Percentiles rank a stretch among this genome's conserved stretches.
phyloP scores from a whole-genome alignment of 2,888 invertebrate species.

The Theristus sp. region DNA sequence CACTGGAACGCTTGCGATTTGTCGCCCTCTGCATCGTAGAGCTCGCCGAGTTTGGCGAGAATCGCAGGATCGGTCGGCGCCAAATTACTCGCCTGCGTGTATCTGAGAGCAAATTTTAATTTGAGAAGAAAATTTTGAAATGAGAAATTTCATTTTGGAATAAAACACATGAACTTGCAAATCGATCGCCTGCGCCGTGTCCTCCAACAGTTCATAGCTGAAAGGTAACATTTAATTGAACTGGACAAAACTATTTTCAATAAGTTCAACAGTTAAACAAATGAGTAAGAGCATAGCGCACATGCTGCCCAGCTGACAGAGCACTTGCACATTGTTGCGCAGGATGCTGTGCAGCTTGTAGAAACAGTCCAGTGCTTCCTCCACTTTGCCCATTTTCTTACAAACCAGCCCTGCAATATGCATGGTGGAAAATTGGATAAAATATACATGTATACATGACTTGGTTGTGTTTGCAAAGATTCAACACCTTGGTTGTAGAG shows the following conservation, averaged over 20 bases:
- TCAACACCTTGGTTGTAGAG: constrained; percentile 22
- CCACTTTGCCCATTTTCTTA: constrained; percentile 48
- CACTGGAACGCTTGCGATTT: constrained; percentile 69
- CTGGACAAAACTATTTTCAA: too few species aligned
- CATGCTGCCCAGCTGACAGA: constrained; percentile 57
- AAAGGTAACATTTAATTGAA: constrained; percentile 4
- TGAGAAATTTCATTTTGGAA: too few species aligned
- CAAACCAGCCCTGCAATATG: constrained; percentile 44
- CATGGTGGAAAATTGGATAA: not conserved
- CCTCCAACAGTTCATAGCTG: constrained; percentile 46
- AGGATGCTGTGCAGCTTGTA: constrained; percentile 53
- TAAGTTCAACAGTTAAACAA: not conserved
- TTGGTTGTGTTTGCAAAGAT: too few species aligned
- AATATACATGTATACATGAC: too few species aligned
- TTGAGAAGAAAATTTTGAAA: not conserved
- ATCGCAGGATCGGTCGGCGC: constrained; percentile 74
- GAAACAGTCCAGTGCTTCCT: constrained; percentile 58
- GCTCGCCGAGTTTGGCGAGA: constrained; percentile 65
- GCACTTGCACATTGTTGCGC: constrained; percentile 50
- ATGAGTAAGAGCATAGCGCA: constrained; percentile 15
- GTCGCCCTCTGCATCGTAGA: constrained; percentile 75
- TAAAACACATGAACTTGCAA: constrained; percentile 32
- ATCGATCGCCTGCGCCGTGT: constrained; percentile 39
- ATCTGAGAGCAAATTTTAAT: constrained; percentile 33
- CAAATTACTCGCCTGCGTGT: constrained; percentile 56